Evolutionary conservation across 2,888 invertebrate species (phyloP).

Genomic region (Agriotes lineatus): DNA sequence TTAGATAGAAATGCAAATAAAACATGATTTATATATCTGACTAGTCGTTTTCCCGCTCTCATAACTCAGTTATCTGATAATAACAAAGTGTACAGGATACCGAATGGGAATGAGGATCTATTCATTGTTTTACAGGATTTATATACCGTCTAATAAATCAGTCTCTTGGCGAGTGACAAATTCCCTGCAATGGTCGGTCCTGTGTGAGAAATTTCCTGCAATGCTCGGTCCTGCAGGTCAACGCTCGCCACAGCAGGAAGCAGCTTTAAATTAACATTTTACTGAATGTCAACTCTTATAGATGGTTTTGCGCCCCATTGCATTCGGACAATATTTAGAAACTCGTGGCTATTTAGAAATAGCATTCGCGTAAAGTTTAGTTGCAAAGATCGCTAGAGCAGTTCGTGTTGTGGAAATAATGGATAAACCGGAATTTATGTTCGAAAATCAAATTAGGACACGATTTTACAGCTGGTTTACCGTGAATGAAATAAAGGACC

Average conservation of each 20-base stretch:
- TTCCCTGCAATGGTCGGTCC: constrained; percentile 18
- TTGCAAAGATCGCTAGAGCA: not conserved
- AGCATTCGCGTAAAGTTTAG: constrained; percentile 7
- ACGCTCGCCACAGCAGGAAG: constrained; percentile 23
- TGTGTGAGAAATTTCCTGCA: constrained; percentile 26
- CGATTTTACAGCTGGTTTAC: too few relatives aligned
- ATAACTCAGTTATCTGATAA: constrained; percentile 23
- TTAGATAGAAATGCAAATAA: too few relatives aligned
- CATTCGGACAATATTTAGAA: constrained; percentile 24
- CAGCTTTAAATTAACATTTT: constrained; percentile 36
- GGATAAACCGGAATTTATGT: not conserved
- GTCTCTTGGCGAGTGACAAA: constrained; percentile 32
- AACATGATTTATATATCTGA: too few relatives aligned
- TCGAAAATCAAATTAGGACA: not conserved
- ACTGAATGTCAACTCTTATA: constrained; percentile 30
- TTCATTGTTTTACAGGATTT: constrained; percentile 36
- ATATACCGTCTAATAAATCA: constrained; percentile 35
- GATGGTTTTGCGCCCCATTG: constrained; percentile 27
- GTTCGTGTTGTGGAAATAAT: constrained; percentile 16
- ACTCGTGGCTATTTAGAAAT: not conserved
- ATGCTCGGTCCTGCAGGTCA: constrained; percentile 27
- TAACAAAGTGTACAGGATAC: constrained; percentile 26
- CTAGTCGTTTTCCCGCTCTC: constrained; percentile 1
- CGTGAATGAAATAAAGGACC: too few relatives aligned
- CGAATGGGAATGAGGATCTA: constrained; percentile 26